Percentiles rank a stretch among this genome's conserved stretches.
These are phyloP conservation scores for Centropristis striata DNA, from an alignment of 2,113 vertebrate genomes.

Conservation along the genomic window DNA sequence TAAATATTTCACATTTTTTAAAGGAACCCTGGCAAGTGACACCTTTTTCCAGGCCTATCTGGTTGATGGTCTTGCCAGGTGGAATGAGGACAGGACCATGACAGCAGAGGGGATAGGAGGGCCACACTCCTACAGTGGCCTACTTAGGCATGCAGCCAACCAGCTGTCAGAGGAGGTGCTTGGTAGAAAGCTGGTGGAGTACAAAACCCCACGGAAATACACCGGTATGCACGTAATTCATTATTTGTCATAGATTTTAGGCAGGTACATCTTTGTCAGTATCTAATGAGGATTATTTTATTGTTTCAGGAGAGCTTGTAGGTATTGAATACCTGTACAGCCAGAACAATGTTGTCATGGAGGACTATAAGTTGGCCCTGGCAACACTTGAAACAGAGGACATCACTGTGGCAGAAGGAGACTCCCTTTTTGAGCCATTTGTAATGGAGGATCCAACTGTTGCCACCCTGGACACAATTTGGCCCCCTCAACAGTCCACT, in stretches of 20 bases:
- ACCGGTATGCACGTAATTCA: neutral
- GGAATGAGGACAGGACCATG: neutral
- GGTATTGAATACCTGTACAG: neutral
- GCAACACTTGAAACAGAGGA: too few species aligned
- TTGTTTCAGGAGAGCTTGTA: neutral
- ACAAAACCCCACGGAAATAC: neutral
- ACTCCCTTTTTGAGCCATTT: too few species aligned
- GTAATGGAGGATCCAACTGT: too few species aligned
- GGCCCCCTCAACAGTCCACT: too few species aligned
- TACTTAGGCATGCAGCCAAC: neutral
- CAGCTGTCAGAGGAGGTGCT: neutral
- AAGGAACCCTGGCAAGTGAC: slow-evolving; percentile 1
- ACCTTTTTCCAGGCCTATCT: neutral
- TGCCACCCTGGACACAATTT: too few species aligned
- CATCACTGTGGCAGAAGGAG: too few species aligned
- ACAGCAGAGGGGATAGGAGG: neutral
- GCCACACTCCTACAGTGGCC: neutral
- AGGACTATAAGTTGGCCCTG: too few species aligned
- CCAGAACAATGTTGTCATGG: neutral
- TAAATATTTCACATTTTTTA: neutral
- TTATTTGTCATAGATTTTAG: neutral
- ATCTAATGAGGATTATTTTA: neutral
- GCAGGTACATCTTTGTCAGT: neutral
- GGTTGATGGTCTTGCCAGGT: neutral
- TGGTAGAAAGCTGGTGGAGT: too few species aligned